Evolutionary conservation across 2,797 vertebrate genomes (phyloP), one percentile per base, ranked within the genome.

Genomic region (Carduelis carduelis): DNA sequence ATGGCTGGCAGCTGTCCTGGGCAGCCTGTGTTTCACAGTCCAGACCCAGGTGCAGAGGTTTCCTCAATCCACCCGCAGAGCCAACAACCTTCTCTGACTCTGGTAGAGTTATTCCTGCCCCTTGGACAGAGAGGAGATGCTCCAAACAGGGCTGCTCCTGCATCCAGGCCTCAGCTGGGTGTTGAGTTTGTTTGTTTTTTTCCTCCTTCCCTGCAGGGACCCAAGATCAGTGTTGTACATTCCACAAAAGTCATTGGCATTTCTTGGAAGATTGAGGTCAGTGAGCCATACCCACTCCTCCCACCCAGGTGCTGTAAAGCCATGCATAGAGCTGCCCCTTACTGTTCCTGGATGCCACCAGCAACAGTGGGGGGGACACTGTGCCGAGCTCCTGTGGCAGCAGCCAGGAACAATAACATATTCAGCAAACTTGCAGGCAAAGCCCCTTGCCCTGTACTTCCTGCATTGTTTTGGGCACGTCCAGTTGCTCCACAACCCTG

Each of bases 341-440:
- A 1, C 41, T 41, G 13, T 53, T 88, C 47, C 46, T 75, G 65
- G 60, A 74, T 57, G 35, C 18, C 43, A 60, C 52, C 28, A 41
- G 55, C 4, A 2, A 13, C 21, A 47, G 39, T 1, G 1, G 55
- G 35, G 84, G 28, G 43, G 30, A 55, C 39, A 14, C 3, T 1
- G 0, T 23, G 37, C 34, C 0, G 0, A 84, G 34, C n/a, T 65
- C 57, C 79, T 28, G 24, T 0, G 8, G 41, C 27, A n/a, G 53
- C 59, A 71, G 37, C 32, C 72, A 47, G 61, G n/a, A 43, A 55
- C 14, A 87, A 65, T 9, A 66, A 59, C n/a, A 56, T 63, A 66
- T 11, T 12, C 75, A 87, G 34, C 4, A 87, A 78, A 78, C 14
- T 37, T 5, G 0, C 35, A 86, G 50, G 8, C 50, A 78, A 77